Base-by-base conservation (phyloP, 2,888 invertebrate species). In the Antitype chi region DNA sequence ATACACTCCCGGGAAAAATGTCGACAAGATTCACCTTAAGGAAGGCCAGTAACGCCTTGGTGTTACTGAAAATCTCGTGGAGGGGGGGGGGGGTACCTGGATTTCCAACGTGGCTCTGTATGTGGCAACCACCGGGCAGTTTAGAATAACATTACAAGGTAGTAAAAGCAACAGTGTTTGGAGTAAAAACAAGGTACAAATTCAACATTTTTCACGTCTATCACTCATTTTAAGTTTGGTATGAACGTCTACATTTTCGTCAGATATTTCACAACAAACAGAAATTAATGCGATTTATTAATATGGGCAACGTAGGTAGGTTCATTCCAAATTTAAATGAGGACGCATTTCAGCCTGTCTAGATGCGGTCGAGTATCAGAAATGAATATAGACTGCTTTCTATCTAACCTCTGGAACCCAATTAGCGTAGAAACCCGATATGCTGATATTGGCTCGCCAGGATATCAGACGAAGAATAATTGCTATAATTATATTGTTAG, bases 391-490 rank as follows among this genome's bases (percentile, higher is more conserved):
- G 32, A 15, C 3, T 5, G 20, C 43, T 52, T 38, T 20, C 20
- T 47, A 28, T 63, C 80, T 57, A 47, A 59, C 43, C 17, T 53
- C 43, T 5, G 52, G 25, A 64, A 75, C 59, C 60, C 38, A 76
- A 81, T 81, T 62, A 75, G 47, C 49, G 13, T 25, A 13, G 47
- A 32, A 67, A 52, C 5, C 17, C 15, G 55, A 75, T 66, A 64
- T 59, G 23, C 17, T 47, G 43, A 53, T 59, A 78, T 23, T 25
- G 55, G 20, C 11, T 57, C 9, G 28, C 28, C 53, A 25, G 38
- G 64, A 64, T 59, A 74, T 47, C 43, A 23, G 47, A 63, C 25
- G 23, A 15, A 23, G 43, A 64, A 5, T 57, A 47, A 81, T 57
- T 15, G n/a, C 8, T 59, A 52, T 64, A 55, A n/a, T 23, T 59